Conservation (phyloP, 2,888 invertebrate species). For the Eucera pruinosa region DNA sequence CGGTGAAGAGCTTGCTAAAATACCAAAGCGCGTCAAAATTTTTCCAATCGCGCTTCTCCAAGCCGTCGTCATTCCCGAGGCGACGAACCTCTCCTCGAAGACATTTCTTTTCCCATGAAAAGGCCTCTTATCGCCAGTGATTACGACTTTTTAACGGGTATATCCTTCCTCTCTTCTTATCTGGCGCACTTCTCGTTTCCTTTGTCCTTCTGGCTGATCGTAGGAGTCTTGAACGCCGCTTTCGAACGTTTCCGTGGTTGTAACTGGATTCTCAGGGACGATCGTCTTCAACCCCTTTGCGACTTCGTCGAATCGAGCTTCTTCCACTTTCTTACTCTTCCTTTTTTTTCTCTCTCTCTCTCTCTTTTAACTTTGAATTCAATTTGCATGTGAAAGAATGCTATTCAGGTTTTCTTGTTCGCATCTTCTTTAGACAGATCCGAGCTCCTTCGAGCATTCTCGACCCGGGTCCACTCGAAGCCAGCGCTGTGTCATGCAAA, state of each 20-base stretch:
- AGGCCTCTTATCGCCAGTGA: slow-evolving; percentile 74
- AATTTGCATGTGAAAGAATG: slow-evolving; percentile 74
- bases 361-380: slow-evolving; percentile 42
- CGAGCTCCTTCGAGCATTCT: slow-evolving; percentile 34
- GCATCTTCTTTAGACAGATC: slow-evolving; percentile 27
- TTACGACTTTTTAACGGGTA: slow-evolving; percentile 77
- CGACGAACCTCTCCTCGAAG: slow-evolving; percentile 26
- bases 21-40: slow-evolving; percentile 25
- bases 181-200: slow-evolving; percentile 47
- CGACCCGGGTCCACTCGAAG: slow-evolving; percentile 54
- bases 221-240: slow-evolving; percentile 37
- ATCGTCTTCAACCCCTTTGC: slow-evolving; percentile 46
- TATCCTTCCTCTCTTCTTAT: slow-evolving; percentile 56
- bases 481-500: slow-evolving; percentile 59
- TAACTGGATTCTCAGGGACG: slow-evolving; percentile 58
- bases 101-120: slow-evolving; percentile 66
- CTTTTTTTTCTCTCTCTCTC: no score
- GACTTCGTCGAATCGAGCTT: slow-evolving; percentile 33
- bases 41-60: slow-evolving; percentile 5
- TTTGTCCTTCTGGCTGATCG: slow-evolving; percentile 37
- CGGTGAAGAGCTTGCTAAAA: not conserved
- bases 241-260: slow-evolving; percentile 55
- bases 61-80: not conserved
- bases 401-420: slow-evolving; percentile 44
- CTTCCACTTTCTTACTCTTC: not conserved